Base-by-base conservation (phyloP, 2,113 vertebrate species). In the Poecilia latipinna region DNA sequence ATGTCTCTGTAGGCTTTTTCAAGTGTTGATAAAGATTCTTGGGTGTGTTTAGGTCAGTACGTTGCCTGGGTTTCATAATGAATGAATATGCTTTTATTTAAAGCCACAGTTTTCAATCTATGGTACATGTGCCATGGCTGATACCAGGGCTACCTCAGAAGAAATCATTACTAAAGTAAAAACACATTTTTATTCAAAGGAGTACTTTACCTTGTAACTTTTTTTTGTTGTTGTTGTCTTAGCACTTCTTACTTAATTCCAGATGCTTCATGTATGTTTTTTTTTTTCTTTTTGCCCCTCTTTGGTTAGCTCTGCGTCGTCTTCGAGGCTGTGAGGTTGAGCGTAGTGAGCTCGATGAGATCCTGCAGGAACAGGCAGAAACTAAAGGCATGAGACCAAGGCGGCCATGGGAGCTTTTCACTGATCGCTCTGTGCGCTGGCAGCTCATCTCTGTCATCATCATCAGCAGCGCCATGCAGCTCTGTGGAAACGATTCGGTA, bases 401-500 rank as follows among this genome's bases (percentile, higher is more conserved):
- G 64, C 84, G 80, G 6, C 95, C 93, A 0, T 96, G 95, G 95
- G 95, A 96, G 57, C 93, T 97, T 4, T 86, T 97, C 24, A 51
- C 28, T 19, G 96, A 95, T 4, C 90, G 68, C 1, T 77, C 91
- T 0, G 71, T 96, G 65, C 93, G 95, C 83, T 93, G 96, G 94
- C 97, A 97, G 90, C 92, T 97, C 83, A 77, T 92, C 37, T 93
- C 95, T 13, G 85, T 97, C 31, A 51, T 96, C 2, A 85, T 97
- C 65, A 90, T 97, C 86, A 95, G 96, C 94, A 96, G 96, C 0
- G 96, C 96, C 88, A 95, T 97, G 96, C 96, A 97, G 89, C 95
- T 98, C 70, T 97, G 97, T 1, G 96, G 96, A 1, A 97, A 97
- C 0, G 96, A 97, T 80, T 95, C 94, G 61, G 96, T 97, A 74